Base-by-base conservation (phyloP, 2,113 vertebrate species). In the Oncorhynchus kisutch region DNA sequence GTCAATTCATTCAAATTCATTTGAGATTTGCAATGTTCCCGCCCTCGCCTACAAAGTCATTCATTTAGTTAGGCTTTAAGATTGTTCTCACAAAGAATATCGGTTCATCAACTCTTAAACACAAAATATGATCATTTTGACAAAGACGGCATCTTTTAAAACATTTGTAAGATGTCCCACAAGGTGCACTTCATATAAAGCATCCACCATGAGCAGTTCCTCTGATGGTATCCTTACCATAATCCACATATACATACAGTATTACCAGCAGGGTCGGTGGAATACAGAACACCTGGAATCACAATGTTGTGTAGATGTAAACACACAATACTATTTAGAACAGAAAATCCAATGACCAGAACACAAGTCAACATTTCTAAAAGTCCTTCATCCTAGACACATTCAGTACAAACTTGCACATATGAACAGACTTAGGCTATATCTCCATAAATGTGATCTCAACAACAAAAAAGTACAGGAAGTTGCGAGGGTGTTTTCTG, bases 141-240 rank as follows among this genome's bases (percentile, higher is more conserved):
- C 48, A 13, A 72, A 51, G 59, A n/a, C 18, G 60, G 60, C n/a
- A 64, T 9, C 7, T 18, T n/a, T 11, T 64, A 11, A 22, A 64
- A 22, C 16, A 45, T 18, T 18, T 34, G 67, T 18, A 20, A 59
- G 20, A n/a, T 70, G 34, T 20, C 20, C n/a, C 68, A 45, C 22
- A 48, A 83, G 89, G 86, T 14, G 88, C 84, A 76, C 81, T 29
- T 73, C 72, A 51, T 64, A 71, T 62, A 20, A 20, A 67, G 13
- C 29, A 57, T 16, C 27, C 16, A 34, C 24, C 7, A 25, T 27
- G 65, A 29, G 22, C 25, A 6, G 22, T 66, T 12, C 25, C 7
- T 5, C 9, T 27, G 12, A 25, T 3, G 11, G 14, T 49, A 51
- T 29, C 45, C 2, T 70, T 24, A 70, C 11, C 68, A 49, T 29